Conservation (phyloP, 2,797 vertebrate species). For the Phaenicophaeus curvirostris region DNA sequence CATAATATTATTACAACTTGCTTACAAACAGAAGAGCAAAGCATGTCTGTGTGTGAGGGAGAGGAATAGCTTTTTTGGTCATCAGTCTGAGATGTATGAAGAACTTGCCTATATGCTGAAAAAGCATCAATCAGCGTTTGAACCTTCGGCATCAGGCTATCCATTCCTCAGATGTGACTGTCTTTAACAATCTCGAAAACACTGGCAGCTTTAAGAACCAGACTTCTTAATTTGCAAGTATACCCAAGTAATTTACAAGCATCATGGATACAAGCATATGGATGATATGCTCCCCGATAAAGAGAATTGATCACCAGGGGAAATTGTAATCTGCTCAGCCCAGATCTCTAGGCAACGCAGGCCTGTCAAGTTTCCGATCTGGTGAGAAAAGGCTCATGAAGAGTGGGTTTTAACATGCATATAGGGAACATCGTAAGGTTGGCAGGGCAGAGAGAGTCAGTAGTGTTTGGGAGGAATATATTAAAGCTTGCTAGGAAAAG, state of each 20-base stretch:
- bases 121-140: not conserved
- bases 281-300: accelerated
- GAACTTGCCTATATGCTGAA: not conserved
- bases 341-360: not conserved
- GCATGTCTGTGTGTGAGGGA: not conserved
- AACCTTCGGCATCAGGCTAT: not conserved
- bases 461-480: not conserved
- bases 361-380: not conserved
- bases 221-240: not conserved
- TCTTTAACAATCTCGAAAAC: not conserved
- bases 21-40: not conserved
- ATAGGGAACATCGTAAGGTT: accelerated
- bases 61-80: not conserved
- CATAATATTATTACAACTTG: not conserved
- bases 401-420: accelerated
- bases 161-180: not conserved
- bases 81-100: accelerated
- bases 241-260: too few species aligned
- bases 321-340: not conserved
- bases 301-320: accelerated
- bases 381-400: accelerated
- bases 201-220: not conserved
- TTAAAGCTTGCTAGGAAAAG: not conserved
- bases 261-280: accelerated
- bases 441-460: not conserved